phyloP scores from a whole-genome alignment of 2,797 vertebrate species.

The Cephalopachus bancanus region DNA sequence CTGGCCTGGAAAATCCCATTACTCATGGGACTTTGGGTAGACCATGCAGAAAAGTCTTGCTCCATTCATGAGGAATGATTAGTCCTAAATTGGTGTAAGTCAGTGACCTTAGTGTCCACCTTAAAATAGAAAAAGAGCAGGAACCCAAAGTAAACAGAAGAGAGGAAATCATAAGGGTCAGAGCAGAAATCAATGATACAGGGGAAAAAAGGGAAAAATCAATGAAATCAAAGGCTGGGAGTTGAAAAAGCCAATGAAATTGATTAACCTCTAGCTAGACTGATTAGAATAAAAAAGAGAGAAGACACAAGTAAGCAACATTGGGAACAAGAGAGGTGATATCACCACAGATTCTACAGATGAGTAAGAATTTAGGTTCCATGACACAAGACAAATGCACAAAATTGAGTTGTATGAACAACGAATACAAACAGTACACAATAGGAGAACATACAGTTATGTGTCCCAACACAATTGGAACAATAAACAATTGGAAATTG shows the following conservation, averaged over 20 bases:
- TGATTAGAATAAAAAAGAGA: not conserved
- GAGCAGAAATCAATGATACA: not conserved
- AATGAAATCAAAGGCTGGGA: not conserved
- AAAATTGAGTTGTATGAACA: not conserved
- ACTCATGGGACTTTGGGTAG: not conserved
- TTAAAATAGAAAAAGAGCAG: not conserved
- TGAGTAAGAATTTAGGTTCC: no score
- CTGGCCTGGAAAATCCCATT: no score
- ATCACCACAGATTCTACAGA: rapidly evolving
- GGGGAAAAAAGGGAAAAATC: not conserved
- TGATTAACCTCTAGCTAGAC: not conserved
- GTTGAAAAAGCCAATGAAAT: not conserved
- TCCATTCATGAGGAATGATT: not conserved
- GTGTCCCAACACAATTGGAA: not conserved
- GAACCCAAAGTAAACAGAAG: not conserved
- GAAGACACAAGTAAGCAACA: not conserved
- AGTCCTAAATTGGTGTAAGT: no score
- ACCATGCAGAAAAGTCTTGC: not conserved
- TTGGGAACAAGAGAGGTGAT: rapidly evolving
- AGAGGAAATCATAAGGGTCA: not conserved
- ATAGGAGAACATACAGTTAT: not conserved
- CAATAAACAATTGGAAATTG: not conserved
- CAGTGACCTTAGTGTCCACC: not conserved
- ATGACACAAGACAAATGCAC: rapidly evolving
- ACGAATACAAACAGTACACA: not conserved